Conservation (phyloP, 1,140 invertebrate genomes). For the Telenomus remus region DNA sequence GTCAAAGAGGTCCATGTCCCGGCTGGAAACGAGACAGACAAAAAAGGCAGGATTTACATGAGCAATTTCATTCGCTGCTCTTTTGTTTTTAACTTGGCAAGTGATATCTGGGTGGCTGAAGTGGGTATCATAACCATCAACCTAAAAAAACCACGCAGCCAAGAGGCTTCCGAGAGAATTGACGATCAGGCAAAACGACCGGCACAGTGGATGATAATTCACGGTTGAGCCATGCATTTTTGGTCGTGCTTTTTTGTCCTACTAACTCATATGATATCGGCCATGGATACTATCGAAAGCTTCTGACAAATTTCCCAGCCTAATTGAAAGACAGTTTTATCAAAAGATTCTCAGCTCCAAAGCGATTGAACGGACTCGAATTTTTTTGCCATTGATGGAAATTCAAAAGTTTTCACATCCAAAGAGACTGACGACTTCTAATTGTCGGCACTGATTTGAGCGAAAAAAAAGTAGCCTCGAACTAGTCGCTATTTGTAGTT, state of each 20-base stretch:
- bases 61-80: slow-evolving; percentile 58
- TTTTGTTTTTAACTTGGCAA: slow-evolving; percentile 52
- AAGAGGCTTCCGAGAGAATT: slow-evolving; percentile 42
- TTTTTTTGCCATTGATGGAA: background rate
- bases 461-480: slow-evolving; percentile 1
- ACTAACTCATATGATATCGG: slow-evolving; percentile 25
- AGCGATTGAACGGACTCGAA: slow-evolving; percentile 3
- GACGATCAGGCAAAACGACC: slow-evolving; percentile 44
- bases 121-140: slow-evolving; percentile 47
- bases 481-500: slow-evolving; percentile 1
- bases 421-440: too few species aligned
- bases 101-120: slow-evolving; percentile 39
- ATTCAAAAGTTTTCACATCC: too few species aligned
- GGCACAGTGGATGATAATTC: slow-evolving; percentile 42
- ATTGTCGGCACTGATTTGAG: too few species aligned
- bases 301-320: slow-evolving; percentile 34
- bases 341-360: slow-evolving; percentile 13
- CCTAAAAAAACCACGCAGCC: slow-evolving; percentile 35
- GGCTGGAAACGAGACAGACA: background rate
- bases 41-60: slow-evolving; percentile 55
- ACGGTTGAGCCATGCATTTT: slow-evolving; percentile 25
- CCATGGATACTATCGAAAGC: slow-evolving; percentile 28
- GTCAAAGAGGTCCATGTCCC: background rate
- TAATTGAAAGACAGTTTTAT: slow-evolving; percentile 19
- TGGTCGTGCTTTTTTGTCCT: slow-evolving; percentile 34